Percentiles rank a stretch among this genome's conserved stretches.
Evolutionary conservation across 2,888 invertebrate genomes (phyloP).

Genomic region (Temnothorax ravouxi): DNA sequence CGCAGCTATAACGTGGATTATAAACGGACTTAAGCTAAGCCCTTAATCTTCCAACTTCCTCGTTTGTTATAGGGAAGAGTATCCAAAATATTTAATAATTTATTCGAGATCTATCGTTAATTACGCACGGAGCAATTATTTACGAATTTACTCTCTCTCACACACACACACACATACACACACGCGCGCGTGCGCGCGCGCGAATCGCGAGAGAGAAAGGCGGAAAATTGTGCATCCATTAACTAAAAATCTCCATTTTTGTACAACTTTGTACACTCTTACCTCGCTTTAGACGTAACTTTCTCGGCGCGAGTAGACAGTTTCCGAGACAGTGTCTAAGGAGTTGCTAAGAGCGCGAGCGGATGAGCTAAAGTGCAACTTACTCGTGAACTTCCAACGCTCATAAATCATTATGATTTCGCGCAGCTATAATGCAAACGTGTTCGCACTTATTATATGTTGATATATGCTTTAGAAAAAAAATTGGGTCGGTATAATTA

Average conservation of each 20-base stretch:
- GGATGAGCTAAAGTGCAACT: slow-evolving; percentile 61
- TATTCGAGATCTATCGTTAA: slow-evolving; percentile 2
- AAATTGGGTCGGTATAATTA: slow-evolving; percentile 1
- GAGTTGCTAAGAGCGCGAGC: slow-evolving; percentile 59
- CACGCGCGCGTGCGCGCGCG: neutral
- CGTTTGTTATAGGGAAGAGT: neutral
- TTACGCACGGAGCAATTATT: neutral
- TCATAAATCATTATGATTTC: slow-evolving; percentile 62
- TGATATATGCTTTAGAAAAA: neutral
- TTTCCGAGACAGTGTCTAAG: slow-evolving; percentile 65
- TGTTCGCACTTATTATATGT: slow-evolving; percentile 12
- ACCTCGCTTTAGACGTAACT: slow-evolving; percentile 34
- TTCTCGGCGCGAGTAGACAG: slow-evolving; percentile 26
- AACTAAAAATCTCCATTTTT: slow-evolving; percentile 40
- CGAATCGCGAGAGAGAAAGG: neutral
- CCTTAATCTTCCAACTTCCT: slow-evolving; percentile 12
- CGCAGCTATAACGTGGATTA: neutral
- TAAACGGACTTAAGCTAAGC: slow-evolving; percentile 28
- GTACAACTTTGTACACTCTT: slow-evolving; percentile 32
- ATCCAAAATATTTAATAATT: slow-evolving; percentile 12
- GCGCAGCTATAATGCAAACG: slow-evolving; percentile 33
- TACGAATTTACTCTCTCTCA: neutral
- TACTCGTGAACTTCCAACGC: slow-evolving; percentile 62
- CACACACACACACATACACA: no score
- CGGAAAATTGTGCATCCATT: slow-evolving; percentile 26